A percentile compares a stretch with the other conserved stretches of the same genome.
These are phyloP conservation scores for Drosophila flavopinicola DNA, from an alignment of 2,888 invertebrate species.

Conservation along the genomic window DNA sequence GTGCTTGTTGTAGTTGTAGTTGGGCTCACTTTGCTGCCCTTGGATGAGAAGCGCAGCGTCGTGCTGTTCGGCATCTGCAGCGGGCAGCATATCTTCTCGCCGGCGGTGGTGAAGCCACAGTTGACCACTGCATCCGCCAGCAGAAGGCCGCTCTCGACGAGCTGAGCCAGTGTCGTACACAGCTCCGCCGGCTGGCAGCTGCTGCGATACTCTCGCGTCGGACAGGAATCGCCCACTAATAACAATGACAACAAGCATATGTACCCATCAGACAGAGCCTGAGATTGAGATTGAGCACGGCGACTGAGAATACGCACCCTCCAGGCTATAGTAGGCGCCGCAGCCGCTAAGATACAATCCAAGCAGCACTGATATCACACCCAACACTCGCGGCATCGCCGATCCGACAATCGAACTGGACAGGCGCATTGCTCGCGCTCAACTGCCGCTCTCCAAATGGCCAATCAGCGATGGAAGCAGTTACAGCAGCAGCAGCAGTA, in stretches of 20 bases:
- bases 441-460: constrained; percentile 33
- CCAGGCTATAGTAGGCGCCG: constrained; percentile 49
- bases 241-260: neutral
- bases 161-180: constrained; percentile 38
- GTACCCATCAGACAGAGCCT: neutral
- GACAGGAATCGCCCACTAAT: constrained; percentile 66
- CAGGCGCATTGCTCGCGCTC: constrained; percentile 39
- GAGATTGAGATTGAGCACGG: neutral
- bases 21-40: neutral
- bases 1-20: constrained; percentile 5
- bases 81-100: constrained; percentile 66
- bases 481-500: neutral
- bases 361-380: constrained; percentile 17
- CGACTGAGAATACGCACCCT: constrained; percentile 44
- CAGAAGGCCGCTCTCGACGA: constrained; percentile 33
- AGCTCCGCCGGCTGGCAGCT: constrained; percentile 45
- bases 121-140: constrained; percentile 17
- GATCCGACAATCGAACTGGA: constrained; percentile 38
- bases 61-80: constrained; percentile 5
- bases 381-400: constrained; percentile 26
- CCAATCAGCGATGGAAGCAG: constrained; percentile 8
- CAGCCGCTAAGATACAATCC: constrained; percentile 22
- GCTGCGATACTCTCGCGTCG: constrained; percentile 54
- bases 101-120: constrained; percentile 51
- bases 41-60: constrained; percentile 12